phyloP scores from a whole-genome alignment of 2,888 invertebrate genomes.

The Agrochola lychnidis region DNA sequence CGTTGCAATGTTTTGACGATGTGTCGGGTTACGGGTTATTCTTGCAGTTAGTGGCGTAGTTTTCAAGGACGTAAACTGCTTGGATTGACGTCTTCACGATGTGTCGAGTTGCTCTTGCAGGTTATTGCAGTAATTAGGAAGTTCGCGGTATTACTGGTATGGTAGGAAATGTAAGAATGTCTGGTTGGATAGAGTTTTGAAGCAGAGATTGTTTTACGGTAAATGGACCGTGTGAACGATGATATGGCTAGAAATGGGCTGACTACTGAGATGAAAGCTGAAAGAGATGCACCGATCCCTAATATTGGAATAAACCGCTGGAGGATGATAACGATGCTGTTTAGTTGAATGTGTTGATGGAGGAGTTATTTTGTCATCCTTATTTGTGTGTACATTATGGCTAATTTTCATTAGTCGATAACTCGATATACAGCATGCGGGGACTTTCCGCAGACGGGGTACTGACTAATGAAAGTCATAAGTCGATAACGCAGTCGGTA shows the following conservation, averaged over 20 bases:
- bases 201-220: neutral
- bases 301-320: neutral
- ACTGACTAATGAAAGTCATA: neutral
- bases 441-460: neutral
- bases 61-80: neutral
- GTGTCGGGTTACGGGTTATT: slow-evolving; percentile 48
- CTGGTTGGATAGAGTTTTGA: neutral
- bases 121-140: neutral
- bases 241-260: neutral
- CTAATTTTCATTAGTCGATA: neutral
- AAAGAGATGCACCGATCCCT: neutral
- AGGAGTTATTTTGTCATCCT: neutral
- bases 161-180: too few relatives aligned
- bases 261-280: neutral
- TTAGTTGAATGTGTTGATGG: neutral
- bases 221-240: neutral
- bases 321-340: neutral
- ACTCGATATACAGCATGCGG: neutral
- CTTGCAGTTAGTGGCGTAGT: neutral
- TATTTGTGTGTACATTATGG: neutral
- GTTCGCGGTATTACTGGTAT: neutral
- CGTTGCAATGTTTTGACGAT: slow-evolving; percentile 63
- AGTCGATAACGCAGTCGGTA: neutral
- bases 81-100: slow-evolving; percentile 50
- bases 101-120: slow-evolving; percentile 49